Base-by-base conservation (phyloP, 2,797 vertebrate species). In the Hozukius guyotensis region DNA sequence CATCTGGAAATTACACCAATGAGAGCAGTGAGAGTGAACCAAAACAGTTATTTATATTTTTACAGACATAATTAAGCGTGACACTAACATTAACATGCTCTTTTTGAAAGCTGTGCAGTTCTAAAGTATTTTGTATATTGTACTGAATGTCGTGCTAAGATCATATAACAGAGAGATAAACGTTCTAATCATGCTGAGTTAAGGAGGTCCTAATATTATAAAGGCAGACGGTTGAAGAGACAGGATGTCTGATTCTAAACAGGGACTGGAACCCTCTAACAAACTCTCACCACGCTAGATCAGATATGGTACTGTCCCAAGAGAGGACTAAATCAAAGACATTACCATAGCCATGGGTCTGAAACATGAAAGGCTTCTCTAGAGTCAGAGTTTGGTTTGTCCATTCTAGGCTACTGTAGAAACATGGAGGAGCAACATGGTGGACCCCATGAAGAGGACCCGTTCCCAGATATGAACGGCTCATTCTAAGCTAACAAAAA, bases 181-280 rank as follows among this genome's bases (percentile, higher is more conserved):
- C 11, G 63, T 49, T 53, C 5, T 20, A 52, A 52, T 69, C 46
- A 13, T 22, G 64, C 8, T 3, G 29, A 42, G 38, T 64, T 27
- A 22, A 82, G 49, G 25, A 61, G 63, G 25, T 72, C 27, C 38
- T 84, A 72, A 71, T 75, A 77, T 83, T 68, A 82, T 75, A 87
- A 79, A 82, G 60, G 13, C 29, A 59, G 13, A 42, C n/a, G 52
- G 62, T 29, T 79, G 57, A 60, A 85, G 65, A 77, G 75, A 86
- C 85, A 75, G 86, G 84, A 88, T 79, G 87, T 89, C 80, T 68
- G 68, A 64, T 38, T 85, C 64, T 82, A 88, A 90, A 89, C 78
- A 83, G 52, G 61, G 72, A 67, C 77, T 68, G 74, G 22, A 75
- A 71, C 53, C 57, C 25, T 75, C 76, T 31, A 27, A 75, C 73